Evolutionary conservation across 2,797 vertebrate genomes (phyloP), one percentile per base, ranked within the genome.

Genomic region (Pseudocheirus occidentalis): DNA sequence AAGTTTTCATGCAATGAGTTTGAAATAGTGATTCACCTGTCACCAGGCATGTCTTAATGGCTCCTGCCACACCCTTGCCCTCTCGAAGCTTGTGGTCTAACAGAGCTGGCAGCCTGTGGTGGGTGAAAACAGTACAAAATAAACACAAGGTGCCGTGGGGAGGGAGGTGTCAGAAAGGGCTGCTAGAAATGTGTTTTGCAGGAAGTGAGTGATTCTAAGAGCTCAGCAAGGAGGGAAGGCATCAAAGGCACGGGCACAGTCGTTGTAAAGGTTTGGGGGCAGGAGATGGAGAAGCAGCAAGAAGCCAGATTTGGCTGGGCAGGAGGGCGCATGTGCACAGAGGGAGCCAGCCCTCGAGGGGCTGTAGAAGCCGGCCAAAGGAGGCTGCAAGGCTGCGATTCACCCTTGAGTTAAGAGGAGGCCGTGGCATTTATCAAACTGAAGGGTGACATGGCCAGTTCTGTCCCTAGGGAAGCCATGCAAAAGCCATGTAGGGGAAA

Each of bases 11-110:
- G 34, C 34, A 14, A 73, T 40, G n/a, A 81, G 66, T n/a, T 46
- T 3, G 2, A 46, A 81, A 3, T 7, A 40, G 66, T 3, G 6
- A 10, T 24, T 40, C 34, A 2, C 40, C 66, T 21, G 16, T 73
- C 34, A 73, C 16, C n/a, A 5, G 0, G n/a, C 2, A 24, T 10
- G 4, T 46, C 18, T 10, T 40, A 9, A 24, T 9, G 40, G 0
- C 18, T 18, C 89, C 73, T 6, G 57, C 21, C 0, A 18, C 5
- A 21, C 9, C 13, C 0, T 0, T 40, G 57, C 0, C 59, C 55
- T 73, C 12, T 6, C 4, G 24, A 53, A 58, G 91, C 28, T 91
- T 12, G 1, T 2, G 31, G 81, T 10, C 0, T 14, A 50, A 16
- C 10, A 89, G 55, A 50, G 24, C 66, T 9, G 53, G 55, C 29